These are phyloP conservation scores for Amphimedon queenslandica DNA, from an alignment of 37 sponge, comb jelly and placozoan species.

Conservation along the genomic window DNA sequence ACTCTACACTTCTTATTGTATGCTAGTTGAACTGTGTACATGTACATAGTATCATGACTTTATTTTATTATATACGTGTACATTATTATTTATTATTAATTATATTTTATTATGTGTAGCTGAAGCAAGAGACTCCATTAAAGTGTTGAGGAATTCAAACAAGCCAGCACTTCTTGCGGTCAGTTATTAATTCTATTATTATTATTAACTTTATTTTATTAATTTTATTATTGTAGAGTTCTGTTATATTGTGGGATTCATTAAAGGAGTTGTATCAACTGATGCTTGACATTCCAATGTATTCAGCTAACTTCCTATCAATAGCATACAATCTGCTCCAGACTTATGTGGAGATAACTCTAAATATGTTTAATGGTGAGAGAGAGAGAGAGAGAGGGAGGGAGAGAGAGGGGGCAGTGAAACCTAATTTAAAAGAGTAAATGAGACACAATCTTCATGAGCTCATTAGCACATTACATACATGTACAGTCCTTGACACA, in stretches of 20 bases:
- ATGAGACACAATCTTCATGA: too few relatives aligned
- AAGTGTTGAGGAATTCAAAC: too few relatives aligned
- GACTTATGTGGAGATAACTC: slow-evolving; percentile 42
- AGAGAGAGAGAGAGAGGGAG: slow-evolving; percentile 41
- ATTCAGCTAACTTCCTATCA: slow-evolving; percentile 69
- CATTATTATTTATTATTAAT: too few relatives aligned
- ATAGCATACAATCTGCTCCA: slow-evolving; percentile 55
- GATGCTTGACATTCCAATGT: slow-evolving; percentile 75
- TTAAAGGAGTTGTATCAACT: slow-evolving; percentile 70
- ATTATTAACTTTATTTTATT: neutral
- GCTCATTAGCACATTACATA: too few relatives aligned
- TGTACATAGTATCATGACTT: too few relatives aligned
- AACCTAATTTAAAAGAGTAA: neutral
- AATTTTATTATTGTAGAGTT: slow-evolving; percentile 46
- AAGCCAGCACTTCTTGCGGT: too few relatives aligned
- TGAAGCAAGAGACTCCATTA: too few relatives aligned
- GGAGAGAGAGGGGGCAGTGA: slow-evolving; percentile 38
- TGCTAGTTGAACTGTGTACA: too few relatives aligned
- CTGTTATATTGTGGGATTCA: slow-evolving; percentile 65
- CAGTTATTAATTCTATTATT: neutral
- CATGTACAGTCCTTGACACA: too few relatives aligned
- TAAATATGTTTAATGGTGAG: slow-evolving; percentile 62
- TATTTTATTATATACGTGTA: too few relatives aligned
- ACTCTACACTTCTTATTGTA: too few relatives aligned
- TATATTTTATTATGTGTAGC: too few relatives aligned